Conservation (phyloP, 1,140 invertebrate genomes). For the Eulimnadia texana region DNA sequence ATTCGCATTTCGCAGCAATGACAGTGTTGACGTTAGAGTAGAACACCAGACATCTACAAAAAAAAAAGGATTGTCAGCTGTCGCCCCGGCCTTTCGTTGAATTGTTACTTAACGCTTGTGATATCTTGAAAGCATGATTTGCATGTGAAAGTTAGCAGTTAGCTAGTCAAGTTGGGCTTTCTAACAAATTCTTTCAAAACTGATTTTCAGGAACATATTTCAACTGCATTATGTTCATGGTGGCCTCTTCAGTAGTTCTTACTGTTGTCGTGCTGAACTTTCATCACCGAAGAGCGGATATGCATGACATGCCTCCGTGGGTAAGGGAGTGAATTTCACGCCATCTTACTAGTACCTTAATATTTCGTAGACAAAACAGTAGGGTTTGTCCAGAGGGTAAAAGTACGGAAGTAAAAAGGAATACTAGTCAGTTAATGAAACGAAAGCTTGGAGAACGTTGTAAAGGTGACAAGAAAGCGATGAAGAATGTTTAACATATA, state of each 20-base stretch:
- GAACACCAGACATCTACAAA: neutral
- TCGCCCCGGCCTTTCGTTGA: conserved; percentile 4
- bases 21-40: neutral
- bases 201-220: conserved; percentile 81
- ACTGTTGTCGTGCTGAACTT: conserved; percentile 97
- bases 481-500: no score
- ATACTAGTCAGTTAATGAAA: no score
- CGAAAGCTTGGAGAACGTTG: no score
- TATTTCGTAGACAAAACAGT: no score
- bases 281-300: conserved; percentile 91
- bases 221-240: conserved; percentile 99
- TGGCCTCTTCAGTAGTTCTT: conserved; percentile 92
- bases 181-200: neutral
- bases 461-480: no score
- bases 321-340: conserved; percentile 47
- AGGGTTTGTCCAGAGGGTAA: neutral
- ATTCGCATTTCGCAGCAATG: neutral
- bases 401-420: neutral
- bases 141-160: neutral
- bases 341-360: neutral
- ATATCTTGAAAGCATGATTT: neutral
- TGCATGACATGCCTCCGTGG: conserved; percentile 91
- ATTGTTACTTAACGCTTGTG: neutral
- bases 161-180: neutral
- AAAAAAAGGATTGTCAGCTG: conserved; percentile 4